These are phyloP conservation scores for Acomys russatus DNA, from an alignment of 2,797 vertebrate genomes.

Conservation along the genomic window DNA sequence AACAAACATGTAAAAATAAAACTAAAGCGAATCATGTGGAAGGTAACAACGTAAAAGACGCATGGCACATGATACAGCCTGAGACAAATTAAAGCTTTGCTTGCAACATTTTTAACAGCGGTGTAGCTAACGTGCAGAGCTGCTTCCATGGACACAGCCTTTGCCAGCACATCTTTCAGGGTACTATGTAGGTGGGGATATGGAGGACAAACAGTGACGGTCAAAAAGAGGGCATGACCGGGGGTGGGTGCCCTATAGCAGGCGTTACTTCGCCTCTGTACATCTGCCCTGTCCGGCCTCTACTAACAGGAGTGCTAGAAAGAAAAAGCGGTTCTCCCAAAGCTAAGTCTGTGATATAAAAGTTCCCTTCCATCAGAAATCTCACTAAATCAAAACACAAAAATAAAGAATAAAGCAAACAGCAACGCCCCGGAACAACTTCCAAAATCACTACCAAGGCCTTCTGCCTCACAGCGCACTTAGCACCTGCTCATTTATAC, in stretches of 20 bases:
- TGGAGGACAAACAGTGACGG: neutral
- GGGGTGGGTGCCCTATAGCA: neutral
- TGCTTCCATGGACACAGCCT: neutral
- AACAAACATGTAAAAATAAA: conserved; percentile 78
- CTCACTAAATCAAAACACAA: conserved; percentile 32
- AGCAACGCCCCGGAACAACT: neutral
- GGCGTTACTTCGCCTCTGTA: neutral
- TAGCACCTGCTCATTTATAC: accelerated
- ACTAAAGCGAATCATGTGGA: conserved; percentile 71
- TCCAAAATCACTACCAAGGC: neutral
- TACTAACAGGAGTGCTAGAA: neutral
- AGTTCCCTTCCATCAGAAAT: neutral
- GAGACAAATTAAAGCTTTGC: conserved; percentile 14
- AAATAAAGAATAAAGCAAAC: neutral
- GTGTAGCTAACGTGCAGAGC: neutral
- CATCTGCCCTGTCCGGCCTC: neutral
- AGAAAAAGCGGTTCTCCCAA: neutral
- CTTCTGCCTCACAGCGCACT: neutral
- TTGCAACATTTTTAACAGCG: neutral
- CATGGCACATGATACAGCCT: conserved; percentile 73
- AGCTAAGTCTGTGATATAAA: neutral
- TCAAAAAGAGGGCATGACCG: neutral
- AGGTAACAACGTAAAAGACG: conserved; percentile 76
- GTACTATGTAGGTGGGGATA: accelerated
- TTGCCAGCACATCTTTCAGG: neutral